Evolutionary conservation across 2,888 invertebrate genomes (phyloP).

Genomic region (Odontothrips loti): DNA sequence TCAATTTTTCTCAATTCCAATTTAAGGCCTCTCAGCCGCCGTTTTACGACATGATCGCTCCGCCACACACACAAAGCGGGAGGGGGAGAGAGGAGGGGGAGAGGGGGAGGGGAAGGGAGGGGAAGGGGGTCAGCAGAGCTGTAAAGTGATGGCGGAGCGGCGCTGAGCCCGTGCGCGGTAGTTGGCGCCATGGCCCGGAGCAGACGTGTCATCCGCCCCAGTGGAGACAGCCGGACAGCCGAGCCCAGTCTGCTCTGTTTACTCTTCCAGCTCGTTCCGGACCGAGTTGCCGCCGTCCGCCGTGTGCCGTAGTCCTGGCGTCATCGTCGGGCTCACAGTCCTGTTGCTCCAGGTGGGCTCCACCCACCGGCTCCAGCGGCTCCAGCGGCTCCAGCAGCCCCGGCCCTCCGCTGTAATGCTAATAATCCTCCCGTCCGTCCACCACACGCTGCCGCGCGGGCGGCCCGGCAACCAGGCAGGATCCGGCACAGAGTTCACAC

Average conservation of each 20-base stretch:
- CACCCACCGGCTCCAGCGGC: neutral
- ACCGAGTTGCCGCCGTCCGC: too few species aligned
- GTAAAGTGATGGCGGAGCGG: neutral
- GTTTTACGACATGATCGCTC: conserved; percentile 14
- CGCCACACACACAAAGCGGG: neutral
- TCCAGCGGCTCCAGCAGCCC: too few species aligned
- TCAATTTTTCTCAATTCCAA: conserved; percentile 25
- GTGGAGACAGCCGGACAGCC: too few species aligned
- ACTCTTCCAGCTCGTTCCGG: too few species aligned
- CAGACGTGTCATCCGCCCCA: too few species aligned
- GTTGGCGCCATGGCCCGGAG: too few species aligned
- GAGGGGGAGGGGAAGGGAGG: neutral
- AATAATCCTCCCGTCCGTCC: neutral
- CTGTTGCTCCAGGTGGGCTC: neutral
- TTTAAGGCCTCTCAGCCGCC: conserved; percentile 15
- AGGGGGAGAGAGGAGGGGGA: neutral
- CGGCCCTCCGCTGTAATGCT: neutral
- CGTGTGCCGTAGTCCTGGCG: too few species aligned
- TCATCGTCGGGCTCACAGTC: neutral
- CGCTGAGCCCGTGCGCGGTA: too few species aligned
- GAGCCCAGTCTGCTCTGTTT: too few species aligned
- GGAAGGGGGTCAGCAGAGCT: neutral
- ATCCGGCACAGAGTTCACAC: too few species aligned
- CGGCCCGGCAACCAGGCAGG: neutral
- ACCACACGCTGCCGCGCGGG: neutral